Base-by-base conservation (phyloP, 2,113 vertebrate species). In the Paralichthys olivaceus region DNA sequence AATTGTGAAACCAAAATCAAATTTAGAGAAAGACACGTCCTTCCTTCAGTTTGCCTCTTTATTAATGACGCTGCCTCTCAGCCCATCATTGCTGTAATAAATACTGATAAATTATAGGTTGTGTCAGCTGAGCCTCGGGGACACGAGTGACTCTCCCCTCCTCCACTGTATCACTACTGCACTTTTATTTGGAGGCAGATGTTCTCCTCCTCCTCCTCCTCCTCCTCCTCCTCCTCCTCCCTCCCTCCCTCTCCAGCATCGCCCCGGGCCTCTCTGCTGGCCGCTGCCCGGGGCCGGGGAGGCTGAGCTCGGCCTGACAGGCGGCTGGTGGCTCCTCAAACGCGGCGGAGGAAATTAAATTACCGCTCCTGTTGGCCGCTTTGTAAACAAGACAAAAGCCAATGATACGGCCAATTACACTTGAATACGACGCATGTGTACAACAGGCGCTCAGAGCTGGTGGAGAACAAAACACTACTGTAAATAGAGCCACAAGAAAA, bases 371-470 rank as follows among this genome's bases (percentile, higher is more conserved):
- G 86, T 91, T 91, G 90, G 62, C 87, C 86, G 87, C 89, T 93
- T 91, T 95, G 94, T 94, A 93, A 95, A 95, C 94, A 94, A 89
- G 91, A 93, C 94, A 95, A 95, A 90, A 95, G 94, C 92, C 93
- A 93, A 95, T 94, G 93, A 95, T 92, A 93, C 90, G 94, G 91
- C 92, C 94, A 94, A 94, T 95, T 94, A 94, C 90, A 77, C 90
- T 89, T 87, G 84, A 90, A 88, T 81, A 71, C 85, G 72, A 70
- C 83, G 87, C 92, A 84, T 78, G 89, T 88, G 87, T 69, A 82
- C 55, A 26, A 53, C 49, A 53, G 49, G 20, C 49, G 49, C 20
- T 49, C 45, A 5, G 45, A 49, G 45, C 45, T 1, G 37, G 12
- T 40, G 37, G 37, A 40, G 37, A 9, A 40, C 2, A 1, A 40